Percentiles rank a stretch among this genome's conserved stretches.
Conservation (phyloP, 2,888 invertebrate genomes). For the Eristalis arbustorum region DNA sequence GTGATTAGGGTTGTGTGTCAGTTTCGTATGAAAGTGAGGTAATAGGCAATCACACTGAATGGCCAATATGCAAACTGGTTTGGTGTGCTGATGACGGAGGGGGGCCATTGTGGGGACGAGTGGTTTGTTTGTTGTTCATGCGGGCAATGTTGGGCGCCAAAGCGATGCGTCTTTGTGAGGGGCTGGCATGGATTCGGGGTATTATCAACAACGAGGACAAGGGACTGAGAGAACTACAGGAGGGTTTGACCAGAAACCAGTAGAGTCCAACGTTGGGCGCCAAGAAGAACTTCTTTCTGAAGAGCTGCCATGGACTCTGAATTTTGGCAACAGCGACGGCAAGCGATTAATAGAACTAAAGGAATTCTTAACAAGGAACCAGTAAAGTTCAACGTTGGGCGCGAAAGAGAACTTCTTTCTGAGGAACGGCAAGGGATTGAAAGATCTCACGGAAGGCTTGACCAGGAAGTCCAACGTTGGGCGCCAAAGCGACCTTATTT, state of each 20-base stretch:
- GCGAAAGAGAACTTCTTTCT: too few relatives aligned
- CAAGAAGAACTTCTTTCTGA: background rate
- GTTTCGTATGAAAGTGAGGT: conserved; percentile 6
- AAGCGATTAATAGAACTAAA: too few relatives aligned
- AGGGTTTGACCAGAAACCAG: too few relatives aligned
- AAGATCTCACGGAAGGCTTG: too few relatives aligned
- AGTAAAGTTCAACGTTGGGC: too few relatives aligned
- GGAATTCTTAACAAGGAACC: too few relatives aligned
- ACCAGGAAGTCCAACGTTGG: background rate
- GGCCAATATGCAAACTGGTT: conserved; percentile 26
- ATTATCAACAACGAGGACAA: too few relatives aligned
- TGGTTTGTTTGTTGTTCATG: background rate
- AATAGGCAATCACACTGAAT: conserved; percentile 7
- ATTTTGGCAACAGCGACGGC: too few relatives aligned
- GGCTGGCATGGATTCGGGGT: too few relatives aligned
- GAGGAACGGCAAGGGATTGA: too few relatives aligned
- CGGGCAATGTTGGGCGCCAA: too few relatives aligned
- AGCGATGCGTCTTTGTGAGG: too few relatives aligned
- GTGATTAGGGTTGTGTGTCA: conserved; percentile 19
- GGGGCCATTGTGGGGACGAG: background rate
- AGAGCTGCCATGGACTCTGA: background rate
- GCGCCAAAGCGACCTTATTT: background rate
- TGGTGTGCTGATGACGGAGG: background rate
- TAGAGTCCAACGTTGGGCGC: background rate
- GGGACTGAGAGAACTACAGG: background rate